Base-by-base conservation (phyloP, 2,888 invertebrate genomes). In the Thera britannica region DNA sequence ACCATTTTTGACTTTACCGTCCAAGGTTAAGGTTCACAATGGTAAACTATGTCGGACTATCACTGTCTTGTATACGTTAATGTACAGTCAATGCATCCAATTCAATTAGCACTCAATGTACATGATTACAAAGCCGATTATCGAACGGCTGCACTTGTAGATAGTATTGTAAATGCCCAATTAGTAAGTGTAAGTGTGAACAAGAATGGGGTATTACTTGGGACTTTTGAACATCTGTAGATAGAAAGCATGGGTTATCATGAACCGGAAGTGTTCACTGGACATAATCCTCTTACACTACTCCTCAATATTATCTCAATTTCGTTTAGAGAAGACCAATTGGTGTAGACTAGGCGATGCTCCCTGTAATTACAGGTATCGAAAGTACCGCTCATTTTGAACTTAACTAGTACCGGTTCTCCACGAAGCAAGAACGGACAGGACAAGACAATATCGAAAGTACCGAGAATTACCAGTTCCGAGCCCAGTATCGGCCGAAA, bases 131-230 rank as follows among this genome's bases (percentile, higher is more conserved):
- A 70, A 51, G 70, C 60, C 70, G 70, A 58, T 9, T 57, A 46
- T 57, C 7, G 11, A 73, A 70, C 72, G 79, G 65, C 72, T 65
- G 70, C 74, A 74, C 74, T 71, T 68, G 72, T 75, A 71, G 73
- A 73, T 67, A 71, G 82, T 83, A 82, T 80, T 86, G 83, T 83
- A 81, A 75, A 79, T 77, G 79, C 76, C 75, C 72, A 70, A 71
- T 67, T 78, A 77, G 75, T 75, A 69, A 58, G 73, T 72, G 75
- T 75, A 69, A 62, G 74, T 69, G 58, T 68, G 41, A 44, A 12
- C 62, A 58, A 58, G 64, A 72, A 67, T 57, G 65, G 44, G 68
- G 58, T 57, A 68, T 67, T 65, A 65, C 58, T 71, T 58, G 52
- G 55, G 65, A 67, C 62, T 61, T 62, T 41, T 63, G 66, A 63